These are phyloP conservation scores for Phylloscopus trochiloides DNA, from an alignment of 2,113 vertebrate species.

Conservation along the genomic window DNA sequence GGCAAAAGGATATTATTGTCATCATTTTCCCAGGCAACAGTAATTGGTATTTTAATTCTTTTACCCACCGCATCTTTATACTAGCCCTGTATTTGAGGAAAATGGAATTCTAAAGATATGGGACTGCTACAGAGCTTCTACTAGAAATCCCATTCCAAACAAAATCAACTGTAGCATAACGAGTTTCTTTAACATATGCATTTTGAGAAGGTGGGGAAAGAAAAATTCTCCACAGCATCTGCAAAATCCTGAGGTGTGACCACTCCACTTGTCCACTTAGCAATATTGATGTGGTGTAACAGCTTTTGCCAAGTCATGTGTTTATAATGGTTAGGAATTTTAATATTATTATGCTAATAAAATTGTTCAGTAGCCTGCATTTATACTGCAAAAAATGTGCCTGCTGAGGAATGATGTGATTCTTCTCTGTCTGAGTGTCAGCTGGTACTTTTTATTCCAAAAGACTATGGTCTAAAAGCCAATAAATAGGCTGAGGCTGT, in stretches of 20 bases:
- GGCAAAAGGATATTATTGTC: constrained; percentile 24
- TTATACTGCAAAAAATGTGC: background rate
- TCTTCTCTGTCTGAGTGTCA: background rate
- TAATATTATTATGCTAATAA: background rate
- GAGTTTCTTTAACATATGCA: background rate
- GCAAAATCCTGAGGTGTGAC: background rate
- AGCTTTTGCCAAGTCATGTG: background rate
- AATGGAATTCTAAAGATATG: background rate
- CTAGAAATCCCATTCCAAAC: background rate
- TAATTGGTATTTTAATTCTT: constrained; percentile 38
- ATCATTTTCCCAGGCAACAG: constrained; percentile 9
- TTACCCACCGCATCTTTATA: background rate
- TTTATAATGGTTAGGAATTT: background rate
- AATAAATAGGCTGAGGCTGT: background rate
- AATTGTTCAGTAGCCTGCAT: background rate
- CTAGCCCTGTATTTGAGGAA: background rate
- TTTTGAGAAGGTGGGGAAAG: background rate
- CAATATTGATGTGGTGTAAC: background rate
- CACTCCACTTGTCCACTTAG: background rate
- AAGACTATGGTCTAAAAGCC: background rate
- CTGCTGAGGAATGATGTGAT: background rate
- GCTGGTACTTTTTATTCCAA: background rate
- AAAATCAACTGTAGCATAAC: background rate
- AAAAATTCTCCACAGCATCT: background rate
- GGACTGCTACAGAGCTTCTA: background rate